Evolutionary conservation across 2,888 invertebrate genomes (phyloP).

Genomic region (Melinaea menophilus): DNA sequence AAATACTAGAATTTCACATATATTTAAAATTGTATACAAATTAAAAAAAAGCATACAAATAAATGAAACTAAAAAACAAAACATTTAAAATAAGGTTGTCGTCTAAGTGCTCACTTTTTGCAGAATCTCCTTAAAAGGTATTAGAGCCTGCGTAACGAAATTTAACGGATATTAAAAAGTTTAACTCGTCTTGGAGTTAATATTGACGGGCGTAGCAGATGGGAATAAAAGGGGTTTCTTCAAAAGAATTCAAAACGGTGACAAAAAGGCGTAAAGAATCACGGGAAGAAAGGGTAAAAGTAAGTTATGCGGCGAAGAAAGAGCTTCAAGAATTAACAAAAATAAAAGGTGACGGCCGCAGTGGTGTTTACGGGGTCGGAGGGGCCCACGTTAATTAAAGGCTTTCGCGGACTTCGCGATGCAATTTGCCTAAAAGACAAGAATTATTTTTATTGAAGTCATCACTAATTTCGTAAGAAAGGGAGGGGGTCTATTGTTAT

Average conservation of each 20-base stretch:
- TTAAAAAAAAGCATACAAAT: conserved; percentile 1
- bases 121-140: conserved; percentile 58
- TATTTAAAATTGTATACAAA: conserved; percentile 22
- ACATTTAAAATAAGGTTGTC: conserved; percentile 31
- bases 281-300: conserved; percentile 65
- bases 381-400: conserved; percentile 74
- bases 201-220: conserved; percentile 78
- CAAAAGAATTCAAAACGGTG: conserved; percentile 77
- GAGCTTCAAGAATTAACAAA: conserved; percentile 74
- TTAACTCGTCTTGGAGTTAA: conserved; percentile 74
- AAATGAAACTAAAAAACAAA: conserved; percentile 2
- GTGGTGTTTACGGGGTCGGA: conserved; percentile 69
- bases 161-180: conserved; percentile 79
- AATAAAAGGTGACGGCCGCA: conserved; percentile 76
- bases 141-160: conserved; percentile 70
- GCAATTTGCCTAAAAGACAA: conserved; percentile 78
- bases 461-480: conserved; percentile 75
- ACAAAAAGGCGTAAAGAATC: conserved; percentile 78
- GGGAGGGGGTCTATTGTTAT: conserved; percentile 65
- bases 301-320: conserved; percentile 78
- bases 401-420: conserved; percentile 77
- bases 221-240: conserved; percentile 70
- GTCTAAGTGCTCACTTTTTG: conserved; percentile 38
- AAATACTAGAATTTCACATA: background rate
- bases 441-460: conserved; percentile 79